A percentile compares a stretch with the other conserved stretches of the same genome.
These are phyloP conservation scores for Nansenia antarctica DNA, from an alignment of 2,113 vertebrate genomes.

Conservation along the genomic window DNA sequence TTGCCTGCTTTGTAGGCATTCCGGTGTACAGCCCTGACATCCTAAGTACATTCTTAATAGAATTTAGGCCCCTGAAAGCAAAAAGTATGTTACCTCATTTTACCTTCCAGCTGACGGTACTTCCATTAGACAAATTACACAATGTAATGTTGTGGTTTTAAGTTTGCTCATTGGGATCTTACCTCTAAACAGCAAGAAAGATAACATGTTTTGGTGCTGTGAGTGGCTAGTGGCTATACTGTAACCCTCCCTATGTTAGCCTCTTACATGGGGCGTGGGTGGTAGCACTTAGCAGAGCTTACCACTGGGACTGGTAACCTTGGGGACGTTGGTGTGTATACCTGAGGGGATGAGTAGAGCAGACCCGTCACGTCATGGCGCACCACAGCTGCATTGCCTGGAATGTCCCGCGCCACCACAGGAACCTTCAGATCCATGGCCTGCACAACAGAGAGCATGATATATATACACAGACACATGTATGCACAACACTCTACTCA, in stretches of 20 bases:
- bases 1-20: constrained; percentile 43
- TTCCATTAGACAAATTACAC: too few species aligned
- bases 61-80: constrained; percentile 26
- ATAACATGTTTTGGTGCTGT: too few species aligned
- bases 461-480: background rate
- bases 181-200: too few species aligned
- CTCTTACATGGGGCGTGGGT: background rate
- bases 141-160: too few species aligned
- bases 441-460: constrained; percentile 61
- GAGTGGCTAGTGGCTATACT: too few species aligned
- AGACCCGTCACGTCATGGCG: constrained; percentile 83
- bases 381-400: constrained; percentile 87
- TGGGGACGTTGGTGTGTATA: constrained; percentile 44
- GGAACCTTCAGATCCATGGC: constrained; percentile 90
- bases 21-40: constrained; percentile 19
- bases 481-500: background rate
- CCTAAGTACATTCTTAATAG: constrained; percentile 27
- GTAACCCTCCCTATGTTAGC: too few species aligned
- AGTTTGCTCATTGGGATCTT: too few species aligned
- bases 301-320: background rate
- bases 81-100: too few species aligned
- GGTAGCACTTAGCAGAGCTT: background rate
- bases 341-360: constrained; percentile 85
- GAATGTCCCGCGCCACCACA: constrained; percentile 87
- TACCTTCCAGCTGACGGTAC: too few species aligned